These are phyloP conservation scores for Labeo rohita DNA, from an alignment of 2,113 vertebrate species.

Conservation along the genomic window DNA sequence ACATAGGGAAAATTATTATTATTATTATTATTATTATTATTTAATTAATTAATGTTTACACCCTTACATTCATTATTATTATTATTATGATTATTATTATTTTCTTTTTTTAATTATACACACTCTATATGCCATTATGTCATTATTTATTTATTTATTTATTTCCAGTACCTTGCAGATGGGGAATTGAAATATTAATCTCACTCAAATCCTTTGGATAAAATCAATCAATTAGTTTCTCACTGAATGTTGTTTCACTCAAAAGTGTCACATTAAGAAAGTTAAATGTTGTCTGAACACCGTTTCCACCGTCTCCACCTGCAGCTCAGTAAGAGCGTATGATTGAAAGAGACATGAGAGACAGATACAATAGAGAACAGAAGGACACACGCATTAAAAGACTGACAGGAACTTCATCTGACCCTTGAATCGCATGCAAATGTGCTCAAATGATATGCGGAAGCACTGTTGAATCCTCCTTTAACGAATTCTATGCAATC, in stretches of 20 bases:
- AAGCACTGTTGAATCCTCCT: conserved; percentile 26
- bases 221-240: background rate
- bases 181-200: too few relatives aligned
- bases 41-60: too few relatives aligned
- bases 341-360: background rate
- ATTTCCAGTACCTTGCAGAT: too few relatives aligned
- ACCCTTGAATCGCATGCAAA: background rate
- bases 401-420: conserved; percentile 16
- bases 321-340: background rate
- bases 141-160: too few relatives aligned
- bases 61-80: too few relatives aligned
- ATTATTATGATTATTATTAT: too few relatives aligned
- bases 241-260: background rate
- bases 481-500: conserved; percentile 31
- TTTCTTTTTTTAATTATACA: too few relatives aligned
- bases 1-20: too few relatives aligned
- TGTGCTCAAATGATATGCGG: background rate
- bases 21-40: too few relatives aligned
- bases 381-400: background rate
- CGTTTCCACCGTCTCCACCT: background rate
- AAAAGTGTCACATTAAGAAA: background rate
- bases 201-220: background rate
- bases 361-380: background rate
- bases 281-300: background rate
- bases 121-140: too few relatives aligned